Evolutionary conservation across 2,888 invertebrate genomes (phyloP).

Genomic region (Ichneumon xanthorius): DNA sequence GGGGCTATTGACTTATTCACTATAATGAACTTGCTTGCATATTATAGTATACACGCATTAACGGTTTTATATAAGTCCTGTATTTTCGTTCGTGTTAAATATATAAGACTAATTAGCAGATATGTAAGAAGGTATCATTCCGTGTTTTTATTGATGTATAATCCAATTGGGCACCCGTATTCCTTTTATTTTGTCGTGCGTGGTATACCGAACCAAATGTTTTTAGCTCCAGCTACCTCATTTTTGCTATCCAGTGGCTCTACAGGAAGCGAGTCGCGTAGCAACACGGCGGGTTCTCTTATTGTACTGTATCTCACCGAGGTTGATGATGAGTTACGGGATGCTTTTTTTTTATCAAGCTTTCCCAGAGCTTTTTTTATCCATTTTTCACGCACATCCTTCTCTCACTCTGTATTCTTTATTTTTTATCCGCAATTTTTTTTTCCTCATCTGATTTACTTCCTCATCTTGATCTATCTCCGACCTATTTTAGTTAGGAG

Average conservation of each 20-base stretch:
- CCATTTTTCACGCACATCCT: background rate
- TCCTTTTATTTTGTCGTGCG: background rate
- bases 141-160: background rate
- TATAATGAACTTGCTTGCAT: too few relatives aligned
- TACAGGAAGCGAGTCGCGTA: background rate
- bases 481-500: background rate
- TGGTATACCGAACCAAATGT: background rate
- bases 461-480: background rate
- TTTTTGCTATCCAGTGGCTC: background rate
- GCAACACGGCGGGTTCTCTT: slow-evolving; percentile 13
- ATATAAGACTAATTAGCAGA: background rate
- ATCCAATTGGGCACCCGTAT: background rate
- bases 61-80: too few relatives aligned
- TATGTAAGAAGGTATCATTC: background rate
- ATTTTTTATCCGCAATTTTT: background rate
- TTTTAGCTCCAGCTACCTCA: background rate
- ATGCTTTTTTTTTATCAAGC: slow-evolving; percentile 58
- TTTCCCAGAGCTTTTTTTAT: slow-evolving; percentile 7
- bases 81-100: background rate
- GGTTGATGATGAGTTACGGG: slow-evolving; percentile 52
- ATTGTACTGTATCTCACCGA: slow-evolving; percentile 25
- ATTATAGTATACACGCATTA: too few relatives aligned
- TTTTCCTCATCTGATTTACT: background rate
- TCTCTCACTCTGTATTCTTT: background rate
- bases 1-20: too few relatives aligned